These are phyloP conservation scores for Pseudomyrmex flavicornis DNA, from an alignment of 1,140 invertebrate genomes.

Conservation along the genomic window DNA sequence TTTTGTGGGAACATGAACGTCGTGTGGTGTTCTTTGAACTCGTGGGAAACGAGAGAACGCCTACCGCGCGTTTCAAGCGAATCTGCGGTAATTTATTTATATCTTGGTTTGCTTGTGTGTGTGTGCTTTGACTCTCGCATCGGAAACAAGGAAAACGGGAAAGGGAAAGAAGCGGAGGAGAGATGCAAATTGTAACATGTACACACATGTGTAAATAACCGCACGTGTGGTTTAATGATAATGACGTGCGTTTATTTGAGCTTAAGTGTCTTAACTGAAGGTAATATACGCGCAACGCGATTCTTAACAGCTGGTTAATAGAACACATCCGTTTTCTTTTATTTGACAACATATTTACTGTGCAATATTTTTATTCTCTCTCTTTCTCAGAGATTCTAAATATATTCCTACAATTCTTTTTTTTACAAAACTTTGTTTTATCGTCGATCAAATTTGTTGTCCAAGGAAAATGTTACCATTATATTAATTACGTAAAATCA, in stretches of 20 bases:
- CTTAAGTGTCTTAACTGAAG: constrained; percentile 43
- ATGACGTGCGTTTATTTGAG: constrained; percentile 26
- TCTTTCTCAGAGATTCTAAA: too few species aligned
- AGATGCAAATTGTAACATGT: too few species aligned
- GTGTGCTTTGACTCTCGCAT: too few species aligned
- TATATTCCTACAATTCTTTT: too few species aligned
- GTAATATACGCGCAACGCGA: constrained; percentile 25
- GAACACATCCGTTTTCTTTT: background rate
- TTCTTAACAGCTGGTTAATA: constrained; percentile 26
- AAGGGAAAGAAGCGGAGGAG: too few species aligned
- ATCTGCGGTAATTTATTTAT: constrained; percentile 17
- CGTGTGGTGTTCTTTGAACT: constrained; percentile 64
- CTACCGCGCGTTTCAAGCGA: background rate
- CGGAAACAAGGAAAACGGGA: too few species aligned
- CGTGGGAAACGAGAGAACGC: constrained; percentile 69
- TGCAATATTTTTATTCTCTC: too few species aligned
- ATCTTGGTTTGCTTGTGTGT: background rate
- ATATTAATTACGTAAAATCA: too few species aligned
- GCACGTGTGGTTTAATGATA: background rate
- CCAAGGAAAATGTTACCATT: too few species aligned
- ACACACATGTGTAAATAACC: background rate
- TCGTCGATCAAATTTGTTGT: too few species aligned
- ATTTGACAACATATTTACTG: background rate
- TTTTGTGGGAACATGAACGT: constrained; percentile 68
- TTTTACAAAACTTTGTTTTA: too few species aligned